phyloP scores from a whole-genome alignment of 2,888 invertebrate genomes.

The Drosophila percnosoma region DNA sequence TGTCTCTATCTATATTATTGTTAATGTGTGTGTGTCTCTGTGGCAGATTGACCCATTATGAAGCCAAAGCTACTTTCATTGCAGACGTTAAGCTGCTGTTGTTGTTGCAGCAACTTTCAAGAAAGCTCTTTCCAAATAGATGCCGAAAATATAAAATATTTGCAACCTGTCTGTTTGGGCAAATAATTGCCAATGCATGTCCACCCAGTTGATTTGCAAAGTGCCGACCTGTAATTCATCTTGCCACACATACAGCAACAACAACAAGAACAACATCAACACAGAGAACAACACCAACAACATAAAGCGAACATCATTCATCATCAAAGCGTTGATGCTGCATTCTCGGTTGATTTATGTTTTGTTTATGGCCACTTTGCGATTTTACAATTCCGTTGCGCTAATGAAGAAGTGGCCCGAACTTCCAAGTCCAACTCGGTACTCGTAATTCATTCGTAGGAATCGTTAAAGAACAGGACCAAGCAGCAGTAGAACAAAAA shows the following conservation, averaged over 20 bases:
- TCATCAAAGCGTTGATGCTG: constrained; percentile 25
- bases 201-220: constrained; percentile 57
- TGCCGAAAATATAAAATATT: constrained; percentile 44
- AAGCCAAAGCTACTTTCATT: constrained; percentile 62
- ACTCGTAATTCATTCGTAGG: constrained; percentile 56
- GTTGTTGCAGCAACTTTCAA: constrained; percentile 32
- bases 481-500: constrained; percentile 10
- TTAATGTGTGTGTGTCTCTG: constrained; percentile 30
- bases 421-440: constrained; percentile 12
- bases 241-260: constrained; percentile 21
- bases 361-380: constrained; percentile 61
- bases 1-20: neutral
- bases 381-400: constrained; percentile 54
- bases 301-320: constrained; percentile 57
- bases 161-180: constrained; percentile 39
- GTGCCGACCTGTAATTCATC: constrained; percentile 50
- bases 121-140: constrained; percentile 41
- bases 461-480: constrained; percentile 69
- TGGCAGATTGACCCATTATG: constrained; percentile 64
- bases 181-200: constrained; percentile 52
- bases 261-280: neutral
- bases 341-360: constrained; percentile 62
- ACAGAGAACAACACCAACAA: neutral
- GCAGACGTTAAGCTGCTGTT: constrained; percentile 31
- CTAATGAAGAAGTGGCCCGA: constrained; percentile 64